A percentile compares a stretch with the other conserved stretches of the same genome.
Evolutionary conservation across 2,888 invertebrate genomes (phyloP).

Genomic region (Cetonia aurata): DNA sequence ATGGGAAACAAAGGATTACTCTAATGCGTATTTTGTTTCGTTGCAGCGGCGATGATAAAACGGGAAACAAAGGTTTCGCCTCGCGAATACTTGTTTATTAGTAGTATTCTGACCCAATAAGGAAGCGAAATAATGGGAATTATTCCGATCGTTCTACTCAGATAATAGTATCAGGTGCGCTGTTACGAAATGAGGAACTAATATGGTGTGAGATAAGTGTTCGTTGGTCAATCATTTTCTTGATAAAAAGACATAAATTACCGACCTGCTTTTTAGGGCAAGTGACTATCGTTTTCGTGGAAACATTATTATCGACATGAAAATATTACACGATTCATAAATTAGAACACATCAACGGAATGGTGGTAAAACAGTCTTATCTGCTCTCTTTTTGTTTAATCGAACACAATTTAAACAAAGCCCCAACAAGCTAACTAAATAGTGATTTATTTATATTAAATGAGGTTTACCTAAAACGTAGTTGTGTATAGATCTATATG

Average conservation of each 20-base stretch:
- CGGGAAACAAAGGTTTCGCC: constrained; percentile 3
- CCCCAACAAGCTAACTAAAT: too few relatives aligned
- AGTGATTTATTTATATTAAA: too few relatives aligned
- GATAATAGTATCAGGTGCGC: constrained; percentile 19
- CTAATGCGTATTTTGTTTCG: constrained; percentile 23
- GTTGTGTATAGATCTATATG: too few relatives aligned
- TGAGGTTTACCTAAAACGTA: too few relatives aligned
- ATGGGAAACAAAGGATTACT: constrained; percentile 17
- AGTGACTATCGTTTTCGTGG: too few relatives aligned
- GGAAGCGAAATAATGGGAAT: constrained; percentile 19
- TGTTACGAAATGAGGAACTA: constrained; percentile 11
- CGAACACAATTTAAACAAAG: not conserved
- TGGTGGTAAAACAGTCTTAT: not conserved
- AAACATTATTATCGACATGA: too few relatives aligned
- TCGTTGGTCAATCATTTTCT: constrained; percentile 10
- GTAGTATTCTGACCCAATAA: constrained; percentile 14
- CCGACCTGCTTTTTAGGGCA: too few relatives aligned
- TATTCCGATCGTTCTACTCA: not conserved
- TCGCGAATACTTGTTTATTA: constrained; percentile 17
- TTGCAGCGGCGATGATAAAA: constrained; percentile 7
- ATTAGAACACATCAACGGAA: too few relatives aligned
- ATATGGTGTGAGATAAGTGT: constrained; percentile 10
- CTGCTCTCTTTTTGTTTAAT: not conserved
- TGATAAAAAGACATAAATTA: not conserved
- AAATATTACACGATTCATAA: too few relatives aligned